phyloP scores from a whole-genome alignment of 1,140 invertebrate species.

The Bicyclus anynana region DNA sequence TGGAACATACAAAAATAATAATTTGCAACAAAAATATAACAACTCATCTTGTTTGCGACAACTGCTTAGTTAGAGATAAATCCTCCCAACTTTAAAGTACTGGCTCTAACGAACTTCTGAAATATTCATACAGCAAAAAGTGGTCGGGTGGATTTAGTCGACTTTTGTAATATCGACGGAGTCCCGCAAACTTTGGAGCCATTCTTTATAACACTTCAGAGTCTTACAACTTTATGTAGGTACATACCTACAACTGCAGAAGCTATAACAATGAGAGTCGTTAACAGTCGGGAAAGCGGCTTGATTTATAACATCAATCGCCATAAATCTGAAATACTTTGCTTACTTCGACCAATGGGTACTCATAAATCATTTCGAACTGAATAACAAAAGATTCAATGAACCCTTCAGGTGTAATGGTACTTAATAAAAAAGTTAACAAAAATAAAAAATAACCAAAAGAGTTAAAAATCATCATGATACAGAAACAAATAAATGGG shows the following conservation, averaged over 20 bases:
- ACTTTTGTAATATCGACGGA: slow-evolving; percentile 7
- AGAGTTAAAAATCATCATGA: too few species aligned
- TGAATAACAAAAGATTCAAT: too few species aligned
- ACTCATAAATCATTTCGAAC: too few species aligned
- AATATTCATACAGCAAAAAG: slow-evolving; percentile 9
- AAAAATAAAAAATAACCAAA: too few species aligned
- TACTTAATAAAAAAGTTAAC: too few species aligned
- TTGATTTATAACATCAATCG: not conserved
- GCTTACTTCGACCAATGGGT: too few species aligned
- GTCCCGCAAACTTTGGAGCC: not conserved
- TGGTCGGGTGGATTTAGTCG: slow-evolving; percentile 6
- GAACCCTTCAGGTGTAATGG: too few species aligned
- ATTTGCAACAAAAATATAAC: not conserved
- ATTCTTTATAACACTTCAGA: not conserved
- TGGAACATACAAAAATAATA: too few species aligned
- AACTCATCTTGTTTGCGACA: not conserved
- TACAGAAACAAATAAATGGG: too few species aligned
- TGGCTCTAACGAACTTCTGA: slow-evolving; percentile 4
- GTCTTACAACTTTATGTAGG: slow-evolving; percentile 1
- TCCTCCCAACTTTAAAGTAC: not conserved
- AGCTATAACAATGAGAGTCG: not conserved
- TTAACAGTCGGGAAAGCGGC: not conserved
- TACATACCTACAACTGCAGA: not conserved
- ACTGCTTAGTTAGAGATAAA: not conserved
- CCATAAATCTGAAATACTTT: not conserved